Conservation (phyloP, 2,797 vertebrate genomes). For the Pterois miles region DNA sequence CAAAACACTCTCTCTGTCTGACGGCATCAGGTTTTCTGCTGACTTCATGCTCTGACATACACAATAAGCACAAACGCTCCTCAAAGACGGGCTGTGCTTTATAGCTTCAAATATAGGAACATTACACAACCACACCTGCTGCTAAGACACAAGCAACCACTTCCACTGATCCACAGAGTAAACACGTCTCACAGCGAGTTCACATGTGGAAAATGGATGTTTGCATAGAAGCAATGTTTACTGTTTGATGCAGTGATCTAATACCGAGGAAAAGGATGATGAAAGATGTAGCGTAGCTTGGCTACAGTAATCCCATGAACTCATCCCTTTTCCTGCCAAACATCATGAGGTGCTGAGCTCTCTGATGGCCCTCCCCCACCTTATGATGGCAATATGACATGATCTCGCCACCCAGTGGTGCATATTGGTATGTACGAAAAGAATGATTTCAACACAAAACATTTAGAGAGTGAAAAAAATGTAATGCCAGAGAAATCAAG, state of each 20-base stretch:
- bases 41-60: background rate
- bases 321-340: constrained; percentile 40
- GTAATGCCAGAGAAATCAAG: fast-evolving
- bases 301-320: constrained; percentile 48
- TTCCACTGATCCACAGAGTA: constrained; percentile 28
- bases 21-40: constrained; percentile 24
- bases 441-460: background rate
- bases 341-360: constrained; percentile 7
- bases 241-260: constrained; percentile 5
- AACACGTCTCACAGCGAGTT: constrained; percentile 28
- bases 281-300: constrained; percentile 21
- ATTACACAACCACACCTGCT: constrained; percentile 62
- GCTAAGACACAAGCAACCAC: constrained; percentile 30
- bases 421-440: background rate
- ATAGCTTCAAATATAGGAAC: constrained; percentile 41
- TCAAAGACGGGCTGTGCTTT: constrained; percentile 20
- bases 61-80: constrained; percentile 6
- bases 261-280: constrained; percentile 16
- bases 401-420: constrained; percentile 47
- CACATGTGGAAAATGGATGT: constrained; percentile 29
- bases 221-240: constrained; percentile 28
- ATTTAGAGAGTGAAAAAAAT: background rate
- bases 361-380: background rate
- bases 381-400: background rate
- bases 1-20: constrained; percentile 8